Evolutionary conservation across 2,797 vertebrate genomes (phyloP), one percentile per base, ranked within the genome.

Genomic region (Platalea minor): DNA sequence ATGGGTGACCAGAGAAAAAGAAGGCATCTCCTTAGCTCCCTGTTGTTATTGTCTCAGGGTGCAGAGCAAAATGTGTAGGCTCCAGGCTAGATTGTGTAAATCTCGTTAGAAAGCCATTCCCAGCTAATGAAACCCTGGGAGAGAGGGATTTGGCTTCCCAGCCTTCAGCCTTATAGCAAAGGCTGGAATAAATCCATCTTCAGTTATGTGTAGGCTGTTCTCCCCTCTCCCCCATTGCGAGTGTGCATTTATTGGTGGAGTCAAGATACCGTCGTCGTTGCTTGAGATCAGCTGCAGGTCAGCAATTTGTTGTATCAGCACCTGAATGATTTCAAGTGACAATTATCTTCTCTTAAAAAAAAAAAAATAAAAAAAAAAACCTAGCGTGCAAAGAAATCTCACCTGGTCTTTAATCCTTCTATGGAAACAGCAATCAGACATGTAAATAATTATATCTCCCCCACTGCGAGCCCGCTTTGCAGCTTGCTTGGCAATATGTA

Each of bases 101-200:
- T 89, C 92, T 95, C 81, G 60, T 91, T 82, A 89, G 94, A 70
- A 89, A 97, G 91, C 93, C 96, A 95, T 97, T 96, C 97, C 95
- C 89, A 45, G 93, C 93, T 97, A 97, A 97, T 97, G 96, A 97
- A 97, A 95, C 95, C 96, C 93, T 93, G 96, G 74, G 96, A 96
- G 96, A 97, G 91, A 72, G 83, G 91, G 95, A 94, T 97, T 96
- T 96, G 91, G 56, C 80, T 96, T 67, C 63, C 70, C 83, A 91
- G 64, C 72, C 77, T 70, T 95, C 94, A 79, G 77, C 93, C 88
- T 82, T 57, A 41, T 63, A 92, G 92, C 85, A 78, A 31, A 83
- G 85, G 80, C 81, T 96, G 96, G 92, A 88, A 88, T 79, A 85
- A 95, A 96, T 97, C 91, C 97, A 95, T 77, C 88, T 64, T 51